A percentile compares a stretch with the other conserved stretches of the same genome.
These are phyloP conservation scores for Pseudochromis fuscus DNA, from an alignment of 2,797 vertebrate genomes.

Conservation along the genomic window DNA sequence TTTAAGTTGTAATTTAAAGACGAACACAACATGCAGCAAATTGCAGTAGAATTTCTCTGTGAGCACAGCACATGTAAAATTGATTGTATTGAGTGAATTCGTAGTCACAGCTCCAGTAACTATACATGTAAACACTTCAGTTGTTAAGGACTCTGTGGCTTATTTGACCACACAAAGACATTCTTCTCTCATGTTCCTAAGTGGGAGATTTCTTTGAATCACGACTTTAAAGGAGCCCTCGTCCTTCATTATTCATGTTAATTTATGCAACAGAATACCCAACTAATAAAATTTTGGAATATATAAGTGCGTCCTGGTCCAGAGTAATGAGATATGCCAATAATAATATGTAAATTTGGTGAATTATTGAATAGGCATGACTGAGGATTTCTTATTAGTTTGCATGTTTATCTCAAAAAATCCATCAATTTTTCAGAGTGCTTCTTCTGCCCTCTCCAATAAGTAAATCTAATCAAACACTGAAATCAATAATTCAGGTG, in stretches of 20 bases:
- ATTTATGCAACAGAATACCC: slow-evolving; percentile 81
- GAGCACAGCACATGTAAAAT: not conserved
- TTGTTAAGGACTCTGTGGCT: slow-evolving; percentile 26
- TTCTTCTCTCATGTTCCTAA: slow-evolving; percentile 52
- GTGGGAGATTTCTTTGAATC: slow-evolving; percentile 65
- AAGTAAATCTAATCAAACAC: slow-evolving; percentile 79
- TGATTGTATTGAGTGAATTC: not conserved
- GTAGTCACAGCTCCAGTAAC: slow-evolving; percentile 1
- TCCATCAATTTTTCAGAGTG: slow-evolving; percentile 75
- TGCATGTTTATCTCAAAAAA: slow-evolving; percentile 80
- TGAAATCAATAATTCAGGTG: slow-evolving; percentile 80
- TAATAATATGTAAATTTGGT: slow-evolving; percentile 86
- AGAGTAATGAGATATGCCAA: slow-evolving; percentile 83
- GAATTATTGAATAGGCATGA: slow-evolving; percentile 86
- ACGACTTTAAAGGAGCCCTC: slow-evolving; percentile 64
- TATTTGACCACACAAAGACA: slow-evolving; percentile 60
- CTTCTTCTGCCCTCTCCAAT: slow-evolving; percentile 68
- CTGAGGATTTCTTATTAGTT: slow-evolving; percentile 79
- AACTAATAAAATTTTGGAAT: slow-evolving; percentile 83
- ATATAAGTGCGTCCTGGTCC: slow-evolving; percentile 81
- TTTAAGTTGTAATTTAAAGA: not conserved
- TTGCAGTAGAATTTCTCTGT: not conserved
- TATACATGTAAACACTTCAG: slow-evolving; percentile 19
- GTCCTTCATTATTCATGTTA: slow-evolving; percentile 84
- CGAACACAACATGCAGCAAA: not conserved